Base-by-base conservation (phyloP, 2,797 vertebrate genomes). In the Micrastur ruficollis region DNA sequence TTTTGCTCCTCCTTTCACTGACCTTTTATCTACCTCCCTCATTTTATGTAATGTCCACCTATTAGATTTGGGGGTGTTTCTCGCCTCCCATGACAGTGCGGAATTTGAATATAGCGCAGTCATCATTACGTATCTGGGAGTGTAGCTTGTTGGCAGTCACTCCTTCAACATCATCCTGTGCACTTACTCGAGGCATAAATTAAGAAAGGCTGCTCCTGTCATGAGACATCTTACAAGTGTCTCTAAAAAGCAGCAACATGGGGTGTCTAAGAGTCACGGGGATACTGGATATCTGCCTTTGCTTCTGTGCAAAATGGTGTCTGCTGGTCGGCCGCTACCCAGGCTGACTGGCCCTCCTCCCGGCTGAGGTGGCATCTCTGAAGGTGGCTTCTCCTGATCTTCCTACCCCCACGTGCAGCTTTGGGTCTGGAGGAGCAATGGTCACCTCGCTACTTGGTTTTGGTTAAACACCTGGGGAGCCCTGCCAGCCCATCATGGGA, bases 271-370 rank as follows among this genome's bases (percentile, higher is more conserved):
- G 38, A 32, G 46, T 25, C 3, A 3, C 23, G 20, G 2, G 1
- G 40, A 27, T 13, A 27, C 22, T 20, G 20, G 29, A 8, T 46
- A 70, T 31, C 20, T 49, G 14, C 56, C 25, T 32, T 58, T 2
- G 2, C 38, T 58, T 40, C 25, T 12, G 18, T 32, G 36, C 66
- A 46, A 53, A 89, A 79, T 1, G 0, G 8, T 49, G 65, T 44
- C 21, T 1, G 0, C 31, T 40, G 19, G 34, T 61, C 1, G 1
- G 12, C 47, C 31, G 56, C 25, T 40, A 22, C 7, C 32, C 1
- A 1, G 31, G 26, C 14, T 16, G 23, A 8, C 12, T 22, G 47
- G 14, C 17, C 19, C 16, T 61, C n/a, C 23, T 42, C 21, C 26
- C 1, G 1, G 22, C 42, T 0, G 2, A 50, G 16, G 32, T n/a